phyloP scores from a whole-genome alignment of 2,888 invertebrate genomes.

The Tortricodes alternella region DNA sequence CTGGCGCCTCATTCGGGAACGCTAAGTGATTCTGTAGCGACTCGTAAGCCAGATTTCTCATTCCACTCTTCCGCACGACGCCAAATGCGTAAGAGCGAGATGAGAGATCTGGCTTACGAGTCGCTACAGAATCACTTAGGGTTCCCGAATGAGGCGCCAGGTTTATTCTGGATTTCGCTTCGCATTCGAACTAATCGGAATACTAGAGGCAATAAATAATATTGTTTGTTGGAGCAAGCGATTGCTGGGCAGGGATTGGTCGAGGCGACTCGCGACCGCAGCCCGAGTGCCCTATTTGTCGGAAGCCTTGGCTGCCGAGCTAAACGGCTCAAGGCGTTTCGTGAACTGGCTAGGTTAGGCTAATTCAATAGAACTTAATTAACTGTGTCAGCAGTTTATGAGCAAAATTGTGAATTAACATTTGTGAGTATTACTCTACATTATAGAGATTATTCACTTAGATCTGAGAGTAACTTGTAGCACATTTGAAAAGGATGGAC shows the following conservation, averaged over 20 bases:
- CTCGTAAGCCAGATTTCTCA: no score
- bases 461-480: no score
- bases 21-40: no score
- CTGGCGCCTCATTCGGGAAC: no score
- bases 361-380: neutral
- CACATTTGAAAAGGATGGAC: no score
- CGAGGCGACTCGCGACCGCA: conserved; percentile 11
- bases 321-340: neutral
- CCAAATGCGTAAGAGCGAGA: no score
- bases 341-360: neutral
- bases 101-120: no score
- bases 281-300: conserved; percentile 15
- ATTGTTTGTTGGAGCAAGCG: conserved; percentile 20
- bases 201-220: conserved; percentile 26
- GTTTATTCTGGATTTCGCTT: conserved; percentile 4
- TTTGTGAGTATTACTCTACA: no score
- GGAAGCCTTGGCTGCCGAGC: neutral
- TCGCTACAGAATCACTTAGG: no score
- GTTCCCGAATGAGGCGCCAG: neutral
- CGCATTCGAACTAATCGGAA: conserved; percentile 11
- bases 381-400: neutral
- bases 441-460: no score
- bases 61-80: no score
- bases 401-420: neutral
- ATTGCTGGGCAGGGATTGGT: conserved; percentile 8